phyloP scores from a whole-genome alignment of 1,140 invertebrate species.

The Mycetomoellerius zeteki region DNA sequence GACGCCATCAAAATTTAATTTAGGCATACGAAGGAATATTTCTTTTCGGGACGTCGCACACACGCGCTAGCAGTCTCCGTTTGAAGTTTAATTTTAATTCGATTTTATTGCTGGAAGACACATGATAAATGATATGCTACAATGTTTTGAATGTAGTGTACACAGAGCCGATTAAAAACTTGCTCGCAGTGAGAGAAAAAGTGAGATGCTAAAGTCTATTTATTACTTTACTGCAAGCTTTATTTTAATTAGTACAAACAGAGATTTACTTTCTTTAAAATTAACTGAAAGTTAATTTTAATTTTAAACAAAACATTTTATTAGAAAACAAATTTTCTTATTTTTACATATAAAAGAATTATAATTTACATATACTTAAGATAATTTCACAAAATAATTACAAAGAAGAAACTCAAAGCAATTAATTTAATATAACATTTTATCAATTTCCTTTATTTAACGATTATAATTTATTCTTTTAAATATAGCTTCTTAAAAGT shows the following conservation, averaged over 20 bases:
- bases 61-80: constrained; percentile 3
- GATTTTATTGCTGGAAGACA: neutral
- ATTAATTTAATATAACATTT: neutral
- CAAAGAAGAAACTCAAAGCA: neutral
- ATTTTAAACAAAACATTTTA: neutral
- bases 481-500: neutral
- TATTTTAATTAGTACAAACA: neutral
- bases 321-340: neutral
- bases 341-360: neutral
- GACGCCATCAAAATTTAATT: constrained; percentile 56
- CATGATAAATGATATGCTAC: constrained; percentile 2
- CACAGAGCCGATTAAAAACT: constrained; percentile 19
- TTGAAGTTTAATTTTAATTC: constrained; percentile 31
- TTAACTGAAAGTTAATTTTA: neutral
- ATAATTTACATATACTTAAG: neutral
- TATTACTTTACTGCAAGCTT: neutral
- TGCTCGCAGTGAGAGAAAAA: neutral
- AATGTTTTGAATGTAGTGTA: constrained; percentile 24
- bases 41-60: constrained; percentile 2
- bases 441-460: neutral
- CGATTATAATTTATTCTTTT: neutral
- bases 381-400: neutral
- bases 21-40: constrained; percentile 27
- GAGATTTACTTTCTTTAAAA: neutral
- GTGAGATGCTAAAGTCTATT: neutral